Evolutionary conservation across 2,888 invertebrate species (phyloP).

Genomic region (Drosophila rellima): DNA sequence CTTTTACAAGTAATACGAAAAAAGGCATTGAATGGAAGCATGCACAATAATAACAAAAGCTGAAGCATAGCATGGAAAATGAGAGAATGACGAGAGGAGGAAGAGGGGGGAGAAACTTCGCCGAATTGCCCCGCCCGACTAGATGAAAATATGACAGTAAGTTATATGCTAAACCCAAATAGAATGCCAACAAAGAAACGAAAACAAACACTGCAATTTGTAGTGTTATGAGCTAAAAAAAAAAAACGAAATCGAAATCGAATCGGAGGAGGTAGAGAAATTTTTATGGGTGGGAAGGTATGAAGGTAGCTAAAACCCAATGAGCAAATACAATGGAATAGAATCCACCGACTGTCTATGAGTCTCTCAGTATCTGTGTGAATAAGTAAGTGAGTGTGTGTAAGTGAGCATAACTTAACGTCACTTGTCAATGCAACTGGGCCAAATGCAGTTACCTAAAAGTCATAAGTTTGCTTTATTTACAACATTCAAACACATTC

Average conservation of each 20-base stretch:
- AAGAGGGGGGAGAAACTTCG: not conserved
- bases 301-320: constrained; percentile 56
- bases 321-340: constrained; percentile 46
- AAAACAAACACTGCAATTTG: constrained; percentile 64
- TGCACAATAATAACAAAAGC: constrained; percentile 75
- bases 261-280: not conserved
- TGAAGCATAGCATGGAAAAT: constrained; percentile 32
- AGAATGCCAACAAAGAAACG: constrained; percentile 19
- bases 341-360: constrained; percentile 6
- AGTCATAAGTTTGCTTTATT: constrained; percentile 43
- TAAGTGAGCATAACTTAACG: constrained; percentile 50
- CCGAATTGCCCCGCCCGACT: constrained; percentile 21
- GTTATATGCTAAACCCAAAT: constrained; percentile 68
- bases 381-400: constrained; percentile 4
- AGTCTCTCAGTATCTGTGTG: constrained; percentile 5
- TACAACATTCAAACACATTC: constrained; percentile 48
- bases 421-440: constrained; percentile 57
- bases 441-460: constrained; percentile 49
- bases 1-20: constrained; percentile 64
- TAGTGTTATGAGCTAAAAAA: constrained; percentile 42
- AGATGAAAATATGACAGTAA: constrained; percentile 80
- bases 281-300: too few species aligned
- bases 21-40: constrained; percentile 69
- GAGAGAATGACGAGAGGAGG: constrained; percentile 17
- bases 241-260: not conserved